These are phyloP conservation scores for Melanostigma gelatinosum DNA, from an alignment of 2,113 vertebrate genomes.

Conservation along the genomic window DNA sequence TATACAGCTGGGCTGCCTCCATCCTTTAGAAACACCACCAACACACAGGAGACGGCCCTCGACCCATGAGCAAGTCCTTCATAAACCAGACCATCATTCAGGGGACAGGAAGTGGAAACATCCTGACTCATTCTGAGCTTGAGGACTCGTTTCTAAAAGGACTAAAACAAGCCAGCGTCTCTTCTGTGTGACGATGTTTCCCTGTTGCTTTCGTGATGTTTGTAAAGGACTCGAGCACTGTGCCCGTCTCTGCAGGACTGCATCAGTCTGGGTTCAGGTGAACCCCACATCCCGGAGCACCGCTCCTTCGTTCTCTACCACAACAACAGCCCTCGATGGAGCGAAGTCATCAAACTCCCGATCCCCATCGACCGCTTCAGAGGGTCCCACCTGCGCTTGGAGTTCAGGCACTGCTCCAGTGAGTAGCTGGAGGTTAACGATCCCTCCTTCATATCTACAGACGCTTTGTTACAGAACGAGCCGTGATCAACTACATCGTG, in stretches of 20 bases:
- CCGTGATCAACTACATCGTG: neutral
- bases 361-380: constrained; percentile 97
- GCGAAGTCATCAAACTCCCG: constrained; percentile 93
- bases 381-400: constrained; percentile 97
- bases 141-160: no score
- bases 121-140: no score
- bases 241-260: constrained; percentile 85
- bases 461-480: no score
- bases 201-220: no score
- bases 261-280: constrained; percentile 94
- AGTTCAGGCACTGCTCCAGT: constrained; percentile 99
- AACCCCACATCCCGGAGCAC: constrained; percentile 89
- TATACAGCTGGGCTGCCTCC: constrained; percentile 34
- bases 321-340: constrained; percentile 98
- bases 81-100: no score
- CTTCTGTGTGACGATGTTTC: no score
- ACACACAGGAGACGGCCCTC: no score
- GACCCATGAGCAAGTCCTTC: no score
- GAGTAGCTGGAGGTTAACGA: constrained; percentile 66
- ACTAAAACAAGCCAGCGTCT: no score
- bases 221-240: no score
- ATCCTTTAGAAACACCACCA: neutral
- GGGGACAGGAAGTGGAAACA: no score
- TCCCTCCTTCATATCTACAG: no score
- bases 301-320: constrained; percentile 97